Conservation (phyloP, 2,888 invertebrate species). For the Hymenopus coronatus region DNA sequence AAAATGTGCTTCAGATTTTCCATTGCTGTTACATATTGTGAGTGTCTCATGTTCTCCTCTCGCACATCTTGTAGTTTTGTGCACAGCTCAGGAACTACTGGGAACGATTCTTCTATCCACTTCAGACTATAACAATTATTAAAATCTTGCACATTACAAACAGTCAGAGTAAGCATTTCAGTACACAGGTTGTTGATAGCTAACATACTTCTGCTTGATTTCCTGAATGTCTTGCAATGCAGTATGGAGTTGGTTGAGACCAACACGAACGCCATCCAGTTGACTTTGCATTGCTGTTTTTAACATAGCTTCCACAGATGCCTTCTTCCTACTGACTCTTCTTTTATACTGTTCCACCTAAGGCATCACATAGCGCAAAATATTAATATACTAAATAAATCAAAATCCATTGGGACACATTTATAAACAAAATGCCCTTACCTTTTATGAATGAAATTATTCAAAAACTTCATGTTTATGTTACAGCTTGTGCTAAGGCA, state of each 20-base stretch:
- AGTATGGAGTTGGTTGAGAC: conserved; percentile 83
- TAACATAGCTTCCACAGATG: conserved; percentile 89
- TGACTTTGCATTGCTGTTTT: conserved; percentile 99
- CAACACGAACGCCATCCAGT: conserved; percentile 92
- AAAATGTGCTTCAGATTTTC: conserved; percentile 98
- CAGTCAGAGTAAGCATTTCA: neutral
- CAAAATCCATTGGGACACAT: too few relatives aligned
- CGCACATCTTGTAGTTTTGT: conserved; percentile 79
- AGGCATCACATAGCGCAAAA: neutral
- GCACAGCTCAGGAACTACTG: conserved; percentile 74
- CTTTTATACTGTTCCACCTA: conserved; percentile 75
- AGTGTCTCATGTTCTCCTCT: conserved; percentile 91
- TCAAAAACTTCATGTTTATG: too few relatives aligned
- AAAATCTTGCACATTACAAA: neutral
- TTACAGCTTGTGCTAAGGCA: too few relatives aligned
- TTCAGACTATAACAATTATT: conserved; percentile 57
- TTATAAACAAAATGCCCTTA: too few relatives aligned
- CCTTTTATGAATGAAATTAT: too few relatives aligned
- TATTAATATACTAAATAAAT: neutral
- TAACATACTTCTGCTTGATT: conserved; percentile 59
- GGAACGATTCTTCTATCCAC: conserved; percentile 72
- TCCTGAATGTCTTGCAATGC: conserved; percentile 78
- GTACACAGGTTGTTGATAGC: neutral
- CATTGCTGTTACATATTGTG: conserved; percentile 96
- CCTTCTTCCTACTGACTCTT: conserved; percentile 73